A percentile compares a stretch with the other conserved stretches of the same genome.
phyloP scores from a whole-genome alignment of 2,113 vertebrate species.

The Strix uralensis region DNA sequence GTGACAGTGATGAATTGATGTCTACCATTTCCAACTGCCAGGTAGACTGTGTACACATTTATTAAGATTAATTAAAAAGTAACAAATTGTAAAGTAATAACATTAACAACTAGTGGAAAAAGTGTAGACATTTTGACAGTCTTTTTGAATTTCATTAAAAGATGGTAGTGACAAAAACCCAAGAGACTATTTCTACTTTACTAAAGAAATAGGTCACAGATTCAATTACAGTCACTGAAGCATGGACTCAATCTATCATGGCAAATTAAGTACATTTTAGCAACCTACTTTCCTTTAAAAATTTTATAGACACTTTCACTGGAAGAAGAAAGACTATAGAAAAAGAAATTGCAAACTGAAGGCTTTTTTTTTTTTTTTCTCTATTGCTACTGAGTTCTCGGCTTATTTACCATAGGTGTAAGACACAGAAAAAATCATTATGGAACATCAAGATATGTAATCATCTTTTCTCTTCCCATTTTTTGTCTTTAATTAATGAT shows the following conservation, averaged over 20 bases:
- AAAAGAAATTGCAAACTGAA: conserved; percentile 81
- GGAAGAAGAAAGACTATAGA: conserved; percentile 89
- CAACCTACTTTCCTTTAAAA: conserved; percentile 99
- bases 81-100: conserved; percentile 84
- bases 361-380: neutral
- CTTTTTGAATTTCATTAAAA: conserved; percentile 98
- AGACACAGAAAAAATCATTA: conserved; percentile 71
- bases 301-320: conserved; percentile 98
- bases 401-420: conserved; percentile 71
- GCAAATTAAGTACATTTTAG: conserved; percentile 99
- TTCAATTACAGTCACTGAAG: conserved; percentile 99
- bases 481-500: conserved; percentile 68
- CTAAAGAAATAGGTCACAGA: conserved; percentile 99
- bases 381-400: conserved; percentile 51
- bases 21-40: conserved; percentile 65
- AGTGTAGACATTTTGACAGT: conserved; percentile 90
- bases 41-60: conserved; percentile 76
- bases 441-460: conserved; percentile 41
- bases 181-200: conserved; percentile 98
- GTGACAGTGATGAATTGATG: conserved; percentile 65
- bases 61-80: conserved; percentile 89
- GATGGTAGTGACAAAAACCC: conserved; percentile 96
- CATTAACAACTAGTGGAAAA: conserved; percentile 89
- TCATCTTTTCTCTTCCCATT: conserved; percentile 51
- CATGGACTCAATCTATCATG: conserved; percentile 99